Base-by-base conservation (phyloP, 2,113 vertebrate species). In the Chionomys nivalis region DNA sequence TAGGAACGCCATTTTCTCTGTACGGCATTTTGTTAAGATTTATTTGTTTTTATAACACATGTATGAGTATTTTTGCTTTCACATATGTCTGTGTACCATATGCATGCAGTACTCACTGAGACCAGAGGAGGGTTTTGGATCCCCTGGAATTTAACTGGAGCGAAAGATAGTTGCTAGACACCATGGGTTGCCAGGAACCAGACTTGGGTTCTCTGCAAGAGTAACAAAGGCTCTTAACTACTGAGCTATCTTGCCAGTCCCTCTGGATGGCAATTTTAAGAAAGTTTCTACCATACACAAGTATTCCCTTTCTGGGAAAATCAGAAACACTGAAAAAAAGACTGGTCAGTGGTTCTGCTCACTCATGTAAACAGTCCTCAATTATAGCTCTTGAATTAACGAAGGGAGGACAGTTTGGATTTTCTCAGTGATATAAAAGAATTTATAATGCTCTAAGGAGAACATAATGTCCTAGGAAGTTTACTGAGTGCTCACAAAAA, bases 371-470 rank as follows among this genome's bases (percentile, higher is more conserved):
- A 79, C 65, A 42, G 28, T 39, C 16, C 36, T 95, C 49, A 89
- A 47, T 87, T 23, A 9, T 73, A 94, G 65, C 3, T 92, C 63
- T 2, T 91, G 31, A 96, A 95, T 92, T 90, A 86, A 94, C 65
- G 17, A 91, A 61, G 26, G 39, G 31, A 94, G 24, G 26, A 16
- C 68, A 94, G n/a, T 70, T 44, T 5, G 61, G 33, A 96, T 70
- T 96, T 92, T 81, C 88, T 91, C 49, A 81, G 76, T 70, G 52
- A 96, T 39, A 79, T 73, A 85, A 90, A 55, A 97, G 39, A 92
- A 91, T 58, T 72, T 90, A 28, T 14, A 87, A 70, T 77, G 63
- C 85, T 94, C 76, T 85, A 95, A 78, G n/a, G 65, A 77, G 44
- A 87, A 86, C 3, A 21, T 78, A 63, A 65, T 65, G 21, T 75